Evolutionary conservation across 2,888 invertebrate species (phyloP), one percentile per base, ranked within the genome.

Genomic region (Caenorhabditis sp.): DNA sequence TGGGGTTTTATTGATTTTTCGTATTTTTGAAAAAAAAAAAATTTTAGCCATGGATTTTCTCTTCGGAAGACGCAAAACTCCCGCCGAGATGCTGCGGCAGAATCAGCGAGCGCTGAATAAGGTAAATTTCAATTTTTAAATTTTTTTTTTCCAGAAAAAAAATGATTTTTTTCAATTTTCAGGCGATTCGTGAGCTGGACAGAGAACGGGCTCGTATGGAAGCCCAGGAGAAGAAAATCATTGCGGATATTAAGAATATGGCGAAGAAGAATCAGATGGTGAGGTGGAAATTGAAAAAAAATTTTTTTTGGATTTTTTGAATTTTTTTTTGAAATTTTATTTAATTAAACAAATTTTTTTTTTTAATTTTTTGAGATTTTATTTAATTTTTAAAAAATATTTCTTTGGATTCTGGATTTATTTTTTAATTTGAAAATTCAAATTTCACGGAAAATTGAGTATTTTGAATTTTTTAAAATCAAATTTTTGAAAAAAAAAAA

Each of bases 251-350:
- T 84, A 99, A 99, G 92, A 98, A 98, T 93, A 95, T 98, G 93
- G 99, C 99, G 0, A 99, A 99, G 92, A 96, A 97, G 91, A 97
- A 97, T 15, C 99, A 99, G 94, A 99, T 99, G 97, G 96, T 96
- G 92, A 91, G 44, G 1, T 11, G 6, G n/a, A 55, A 32, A 5
- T 53, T 26, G 13, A 50, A 58, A 56, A 47, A 32, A 6, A 40
- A 28, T 1, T 62, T 35, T 62, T 40, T 40, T 40, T 13, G 2
- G 13, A 32, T 32, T 32, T 32, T 32, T 32, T 32, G 5, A 9
- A 32, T 6, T 32, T 32, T 32, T 32, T 32, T 32, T 32, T 9
- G 9, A 32, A 32, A 32, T 32, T 32, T 32, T 2, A 2, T 26
- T 15, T 9, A n/a, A 32, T 44, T 32, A 28, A 24, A n/a, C 9